phyloP scores from a whole-genome alignment of 2,888 invertebrate genomes.

The Rotaria macrura region DNA sequence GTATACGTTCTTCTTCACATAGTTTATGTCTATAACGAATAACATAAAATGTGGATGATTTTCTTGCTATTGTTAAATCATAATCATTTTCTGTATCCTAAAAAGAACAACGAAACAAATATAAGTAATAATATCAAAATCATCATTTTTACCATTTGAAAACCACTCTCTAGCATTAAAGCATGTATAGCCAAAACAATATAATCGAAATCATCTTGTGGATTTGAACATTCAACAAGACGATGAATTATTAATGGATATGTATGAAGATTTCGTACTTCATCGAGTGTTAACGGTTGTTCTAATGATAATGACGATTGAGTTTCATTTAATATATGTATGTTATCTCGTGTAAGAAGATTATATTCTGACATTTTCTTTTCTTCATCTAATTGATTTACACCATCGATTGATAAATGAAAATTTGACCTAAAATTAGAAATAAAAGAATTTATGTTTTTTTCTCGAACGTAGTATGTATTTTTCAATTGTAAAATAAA shows the following conservation, averaged over 20 bases:
- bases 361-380: not conserved
- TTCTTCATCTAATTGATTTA: not conserved
- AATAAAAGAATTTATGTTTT: not conserved
- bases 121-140: not conserved
- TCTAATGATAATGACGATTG: not conserved
- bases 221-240: not conserved
- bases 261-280: not conserved
- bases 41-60: slow-evolving; percentile 11
- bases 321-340: not conserved
- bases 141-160: not conserved
- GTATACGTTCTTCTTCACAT: slow-evolving; percentile 17
- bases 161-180: not conserved
- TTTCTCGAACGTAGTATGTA: not conserved
- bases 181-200: slow-evolving; percentile 1
- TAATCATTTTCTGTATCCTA: slow-evolving; percentile 4
- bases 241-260: not conserved
- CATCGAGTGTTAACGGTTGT: slow-evolving; percentile 17
- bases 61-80: not conserved
- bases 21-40: slow-evolving; percentile 18
- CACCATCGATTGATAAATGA: not conserved
- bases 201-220: slow-evolving; percentile 5
- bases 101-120: not conserved
- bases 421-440: not conserved
- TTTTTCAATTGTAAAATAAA: not conserved
- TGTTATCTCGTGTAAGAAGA: not conserved